Conservation (phyloP, 2,113 vertebrate species). For the Silurus asotus region DNA sequence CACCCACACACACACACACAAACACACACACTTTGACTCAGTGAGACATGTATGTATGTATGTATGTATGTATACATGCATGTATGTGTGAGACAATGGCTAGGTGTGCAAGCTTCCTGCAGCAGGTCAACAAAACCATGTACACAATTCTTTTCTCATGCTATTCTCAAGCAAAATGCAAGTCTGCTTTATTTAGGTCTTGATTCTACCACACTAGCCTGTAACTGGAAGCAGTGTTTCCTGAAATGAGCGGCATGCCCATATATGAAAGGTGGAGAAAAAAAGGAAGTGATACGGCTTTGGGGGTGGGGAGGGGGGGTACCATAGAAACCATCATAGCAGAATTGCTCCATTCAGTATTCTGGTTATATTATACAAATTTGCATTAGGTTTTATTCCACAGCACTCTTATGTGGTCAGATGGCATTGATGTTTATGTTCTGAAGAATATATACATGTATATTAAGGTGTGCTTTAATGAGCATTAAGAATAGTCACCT, state of each 20-base stretch:
- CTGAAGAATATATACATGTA: neutral
- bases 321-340: conserved; percentile 17
- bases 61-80: no score
- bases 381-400: neutral
- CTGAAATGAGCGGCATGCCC: conserved; percentile 11
- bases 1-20: no score
- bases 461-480: neutral
- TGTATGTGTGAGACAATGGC: neutral
- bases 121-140: neutral
- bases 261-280: conserved; percentile 20
- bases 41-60: no score
- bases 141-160: neutral
- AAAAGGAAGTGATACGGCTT: conserved; percentile 50
- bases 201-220: conserved; percentile 8
- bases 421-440: neutral
- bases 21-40: neutral
- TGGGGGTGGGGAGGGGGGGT: conserved; percentile 24
- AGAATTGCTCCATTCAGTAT: conserved; percentile 15
- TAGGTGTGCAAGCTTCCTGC: neutral
- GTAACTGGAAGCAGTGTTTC: conserved; percentile 16
- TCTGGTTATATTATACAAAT: neutral
- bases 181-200: conserved; percentile 2
- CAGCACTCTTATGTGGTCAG: neutral
- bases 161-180: neutral
- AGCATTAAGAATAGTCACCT: neutral